Conservation (phyloP, 2,888 invertebrate species). For the Dryocosmus kuriphilus region DNA sequence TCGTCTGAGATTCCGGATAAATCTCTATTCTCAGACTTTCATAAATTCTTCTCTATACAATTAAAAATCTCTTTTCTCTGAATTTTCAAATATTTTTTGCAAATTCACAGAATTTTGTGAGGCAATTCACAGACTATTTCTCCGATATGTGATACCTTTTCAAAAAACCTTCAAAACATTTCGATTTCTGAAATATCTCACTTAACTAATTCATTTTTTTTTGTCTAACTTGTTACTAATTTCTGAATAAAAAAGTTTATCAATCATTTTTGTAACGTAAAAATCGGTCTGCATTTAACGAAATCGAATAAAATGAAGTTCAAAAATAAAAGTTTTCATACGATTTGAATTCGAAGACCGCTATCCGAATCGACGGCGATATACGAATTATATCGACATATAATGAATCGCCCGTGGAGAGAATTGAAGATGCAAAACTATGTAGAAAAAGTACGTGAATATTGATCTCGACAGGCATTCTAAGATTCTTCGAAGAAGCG, state of each 20-base stretch:
- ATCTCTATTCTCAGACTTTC: background rate
- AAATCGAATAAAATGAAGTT: background rate
- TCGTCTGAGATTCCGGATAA: background rate
- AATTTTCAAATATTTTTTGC: constrained; percentile 34
- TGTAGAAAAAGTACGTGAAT: constrained; percentile 62
- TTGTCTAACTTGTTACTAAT: background rate
- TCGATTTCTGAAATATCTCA: constrained; percentile 3
- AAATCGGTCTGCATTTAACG: background rate
- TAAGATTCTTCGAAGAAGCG: constrained; percentile 69
- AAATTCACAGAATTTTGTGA: constrained; percentile 15
- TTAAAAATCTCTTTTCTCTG: constrained; percentile 33
- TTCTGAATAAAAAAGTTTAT: background rate
- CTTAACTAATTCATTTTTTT: background rate
- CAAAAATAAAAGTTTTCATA: background rate
- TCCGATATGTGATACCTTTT: constrained; percentile 14
- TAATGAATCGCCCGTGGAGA: constrained; percentile 37
- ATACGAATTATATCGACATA: constrained; percentile 21
- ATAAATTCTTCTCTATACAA: constrained; percentile 32
- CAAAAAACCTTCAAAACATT: constrained; percentile 6
- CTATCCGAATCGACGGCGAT: constrained; percentile 23
- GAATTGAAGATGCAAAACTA: constrained; percentile 57
- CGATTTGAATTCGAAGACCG: constrained; percentile 21
- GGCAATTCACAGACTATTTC: constrained; percentile 10
- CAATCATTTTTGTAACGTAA: background rate
- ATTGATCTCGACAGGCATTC: constrained; percentile 51